phyloP scores from a whole-genome alignment of 1,140 invertebrate species.

The Trachelipus rathkii region DNA sequence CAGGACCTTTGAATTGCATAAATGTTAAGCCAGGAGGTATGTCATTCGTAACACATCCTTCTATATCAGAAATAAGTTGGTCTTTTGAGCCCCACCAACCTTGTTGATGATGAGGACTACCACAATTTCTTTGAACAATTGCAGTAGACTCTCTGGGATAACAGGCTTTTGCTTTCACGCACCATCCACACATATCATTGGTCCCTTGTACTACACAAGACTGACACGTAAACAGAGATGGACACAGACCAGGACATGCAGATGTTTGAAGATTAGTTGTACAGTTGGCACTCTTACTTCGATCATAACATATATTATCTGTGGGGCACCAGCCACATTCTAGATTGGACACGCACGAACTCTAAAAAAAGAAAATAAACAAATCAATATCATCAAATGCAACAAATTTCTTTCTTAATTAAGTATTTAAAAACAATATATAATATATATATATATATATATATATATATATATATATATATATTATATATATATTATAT shows the following conservation, averaged over 20 bases:
- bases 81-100: conserved; percentile 86
- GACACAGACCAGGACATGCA: conserved; percentile 81
- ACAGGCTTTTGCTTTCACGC: conserved; percentile 85
- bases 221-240: conserved; percentile 77
- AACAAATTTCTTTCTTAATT: too few species aligned
- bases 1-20: conserved; percentile 77
- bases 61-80: conserved; percentile 64
- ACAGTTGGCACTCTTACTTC: conserved; percentile 74
- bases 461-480: not conserved
- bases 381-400: too few species aligned
- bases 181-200: conserved; percentile 73
- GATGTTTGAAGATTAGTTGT: conserved; percentile 83
- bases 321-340: conserved; percentile 91
- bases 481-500: too few species aligned
- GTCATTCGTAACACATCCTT: conserved; percentile 73
- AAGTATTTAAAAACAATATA: too few species aligned
- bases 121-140: conserved; percentile 56
- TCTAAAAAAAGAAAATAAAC: conserved; percentile 6
- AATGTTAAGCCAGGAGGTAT: conserved; percentile 81
- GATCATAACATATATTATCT: conserved; percentile 74
- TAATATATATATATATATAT: too few species aligned
- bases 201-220: conserved; percentile 65
- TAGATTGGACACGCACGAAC: conserved; percentile 72
- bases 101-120: conserved; percentile 68
- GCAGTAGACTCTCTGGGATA: conserved; percentile 56